Conservation (phyloP, 1,140 invertebrate species). For the Hetaerina americana region DNA sequence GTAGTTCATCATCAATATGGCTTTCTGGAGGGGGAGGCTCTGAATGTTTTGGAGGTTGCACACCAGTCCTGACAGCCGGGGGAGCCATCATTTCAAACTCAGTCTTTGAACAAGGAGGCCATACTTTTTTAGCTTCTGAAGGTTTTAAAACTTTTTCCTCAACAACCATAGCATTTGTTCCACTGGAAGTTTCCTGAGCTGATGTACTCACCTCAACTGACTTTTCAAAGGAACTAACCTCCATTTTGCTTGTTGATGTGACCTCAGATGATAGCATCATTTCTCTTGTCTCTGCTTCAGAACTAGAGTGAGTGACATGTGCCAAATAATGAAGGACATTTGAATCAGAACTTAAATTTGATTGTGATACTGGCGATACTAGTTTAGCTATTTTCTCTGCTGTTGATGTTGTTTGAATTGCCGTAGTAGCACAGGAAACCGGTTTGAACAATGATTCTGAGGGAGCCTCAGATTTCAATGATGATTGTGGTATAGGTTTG, state of each 20-base stretch:
- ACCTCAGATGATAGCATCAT: neutral
- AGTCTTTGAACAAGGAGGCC: constrained; percentile 25
- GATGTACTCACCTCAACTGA: neutral
- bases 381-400: too few species aligned
- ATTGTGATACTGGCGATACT: neutral
- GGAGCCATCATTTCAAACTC: constrained; percentile 36
- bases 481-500: neutral
- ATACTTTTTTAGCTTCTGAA: constrained; percentile 28
- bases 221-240: neutral
- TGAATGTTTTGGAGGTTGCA: constrained; percentile 31
- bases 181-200: neutral
- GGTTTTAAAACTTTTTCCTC: constrained; percentile 21
- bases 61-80: constrained; percentile 28
- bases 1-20: constrained; percentile 6
- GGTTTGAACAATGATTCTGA: neutral
- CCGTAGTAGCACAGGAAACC: neutral
- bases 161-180: neutral
- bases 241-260: neutral
- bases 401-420: neutral
- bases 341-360: neutral
- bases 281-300: neutral
- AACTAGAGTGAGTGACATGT: neutral
- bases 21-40: constrained; percentile 36
- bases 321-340: neutral
- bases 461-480: neutral